These are phyloP conservation scores for Choloepus didactylus DNA, from an alignment of 2,797 vertebrate genomes.

Conservation along the genomic window DNA sequence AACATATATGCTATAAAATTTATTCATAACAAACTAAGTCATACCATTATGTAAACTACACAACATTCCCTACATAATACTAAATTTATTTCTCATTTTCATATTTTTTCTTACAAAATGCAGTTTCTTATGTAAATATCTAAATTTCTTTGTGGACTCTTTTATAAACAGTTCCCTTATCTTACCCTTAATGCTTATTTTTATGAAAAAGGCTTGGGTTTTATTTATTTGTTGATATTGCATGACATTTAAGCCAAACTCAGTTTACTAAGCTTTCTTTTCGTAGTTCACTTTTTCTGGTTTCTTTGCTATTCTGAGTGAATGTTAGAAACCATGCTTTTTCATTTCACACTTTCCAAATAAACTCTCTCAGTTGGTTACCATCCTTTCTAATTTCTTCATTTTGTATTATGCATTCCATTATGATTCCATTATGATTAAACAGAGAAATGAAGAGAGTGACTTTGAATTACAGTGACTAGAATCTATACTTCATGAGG, in stretches of 20 bases:
- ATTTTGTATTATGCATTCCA: not conserved
- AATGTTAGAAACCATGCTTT: constrained; percentile 76
- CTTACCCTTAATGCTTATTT: constrained; percentile 76
- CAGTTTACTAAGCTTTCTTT: constrained; percentile 68
- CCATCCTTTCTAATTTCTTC: not conserved
- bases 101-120: constrained; percentile 9
- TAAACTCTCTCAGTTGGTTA: constrained; percentile 61
- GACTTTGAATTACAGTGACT: not conserved
- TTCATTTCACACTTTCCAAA: constrained; percentile 82
- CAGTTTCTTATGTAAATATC: constrained; percentile 72
- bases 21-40: constrained; percentile 77
- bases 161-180: constrained; percentile 75
- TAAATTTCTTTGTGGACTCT: constrained; percentile 71
- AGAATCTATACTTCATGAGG: not conserved
- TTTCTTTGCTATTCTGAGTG: constrained; percentile 79
- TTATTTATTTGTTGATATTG: constrained; percentile 69
- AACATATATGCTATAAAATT: constrained; percentile 71
- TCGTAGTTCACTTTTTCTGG: constrained; percentile 75
- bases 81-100: constrained; percentile 85
- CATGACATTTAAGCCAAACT: constrained; percentile 68
- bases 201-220: constrained; percentile 82
- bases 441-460: not conserved
- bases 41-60: constrained; percentile 78
- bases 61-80: constrained; percentile 82
- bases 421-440: not conserved